Percentiles rank a stretch among this genome's conserved stretches.
Conservation (phyloP, 2,888 invertebrate genomes). For the Steinernema scapterisci region DNA sequence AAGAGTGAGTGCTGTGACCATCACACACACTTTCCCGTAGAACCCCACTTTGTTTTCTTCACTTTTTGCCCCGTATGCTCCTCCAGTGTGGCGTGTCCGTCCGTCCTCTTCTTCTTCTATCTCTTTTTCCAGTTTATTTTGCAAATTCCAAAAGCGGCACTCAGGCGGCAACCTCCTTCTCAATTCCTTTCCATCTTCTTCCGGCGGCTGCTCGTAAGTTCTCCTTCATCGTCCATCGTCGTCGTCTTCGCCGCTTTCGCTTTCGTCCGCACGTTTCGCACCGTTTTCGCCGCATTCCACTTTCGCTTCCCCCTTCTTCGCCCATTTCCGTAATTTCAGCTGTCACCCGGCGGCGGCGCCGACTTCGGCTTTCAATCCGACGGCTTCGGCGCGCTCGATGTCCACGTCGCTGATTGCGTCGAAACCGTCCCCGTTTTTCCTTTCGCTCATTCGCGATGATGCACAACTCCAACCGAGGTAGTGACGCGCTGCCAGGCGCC, state of each 20-base stretch:
- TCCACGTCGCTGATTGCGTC: constrained; percentile 21
- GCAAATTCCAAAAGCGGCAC: constrained; percentile 50
- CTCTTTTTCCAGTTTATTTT: constrained; percentile 44
- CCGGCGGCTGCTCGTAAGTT: constrained; percentile 29
- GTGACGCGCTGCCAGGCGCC: background rate
- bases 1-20: constrained; percentile 14
- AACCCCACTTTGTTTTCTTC: background rate
- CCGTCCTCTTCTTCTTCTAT: constrained; percentile 8
- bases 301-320: too few species aligned
- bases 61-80: background rate
- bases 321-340: constrained; percentile 1
- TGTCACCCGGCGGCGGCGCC: background rate
- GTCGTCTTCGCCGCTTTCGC: constrained; percentile 7
- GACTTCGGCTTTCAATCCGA: background rate
- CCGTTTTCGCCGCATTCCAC: background rate
- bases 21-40: background rate
- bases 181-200: background rate
- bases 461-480: constrained; percentile 24
- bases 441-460: constrained; percentile 24
- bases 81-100: constrained; percentile 7
- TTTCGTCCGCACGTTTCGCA: constrained; percentile 10
- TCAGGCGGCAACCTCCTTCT: constrained; percentile 45
- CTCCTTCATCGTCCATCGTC: constrained; percentile 9
- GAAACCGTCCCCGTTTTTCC: constrained; percentile 9
- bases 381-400: constrained; percentile 14